These are phyloP conservation scores for Drosophila macrospina DNA, from an alignment of 2,888 invertebrate species.

Conservation along the genomic window DNA sequence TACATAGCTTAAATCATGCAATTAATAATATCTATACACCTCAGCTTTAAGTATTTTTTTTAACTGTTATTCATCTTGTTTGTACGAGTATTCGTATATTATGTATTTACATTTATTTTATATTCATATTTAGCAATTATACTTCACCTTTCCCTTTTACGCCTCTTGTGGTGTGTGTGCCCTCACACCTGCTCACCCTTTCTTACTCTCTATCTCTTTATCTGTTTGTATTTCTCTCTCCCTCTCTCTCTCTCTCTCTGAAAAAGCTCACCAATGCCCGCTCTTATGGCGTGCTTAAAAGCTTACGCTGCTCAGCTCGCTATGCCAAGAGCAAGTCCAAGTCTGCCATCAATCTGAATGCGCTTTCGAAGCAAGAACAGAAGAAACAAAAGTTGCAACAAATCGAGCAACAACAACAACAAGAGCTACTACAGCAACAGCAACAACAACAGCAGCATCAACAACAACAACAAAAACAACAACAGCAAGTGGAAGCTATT, in stretches of 20 bases:
- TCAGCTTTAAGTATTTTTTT: conserved; percentile 21
- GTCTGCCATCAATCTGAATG: conserved; percentile 71
- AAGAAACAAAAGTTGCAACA: conserved; percentile 49
- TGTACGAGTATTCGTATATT: conserved; percentile 11
- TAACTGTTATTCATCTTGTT: conserved; percentile 5
- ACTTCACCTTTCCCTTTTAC: too few species aligned
- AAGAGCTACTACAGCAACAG: conserved; percentile 13
- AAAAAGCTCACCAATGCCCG: conserved; percentile 71
- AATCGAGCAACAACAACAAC: conserved; percentile 23
- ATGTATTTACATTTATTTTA: conserved; percentile 1
- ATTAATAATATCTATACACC: conserved; percentile 34
- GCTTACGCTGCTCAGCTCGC: conserved; percentile 68
- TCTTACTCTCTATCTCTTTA: background rate
- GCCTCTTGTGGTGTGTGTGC: background rate
- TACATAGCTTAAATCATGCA: conserved; percentile 18
- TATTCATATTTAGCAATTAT: conserved; percentile 7
- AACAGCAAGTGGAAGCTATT: conserved; percentile 52
- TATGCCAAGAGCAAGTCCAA: conserved; percentile 70
- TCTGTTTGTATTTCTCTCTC: conserved; percentile 15
- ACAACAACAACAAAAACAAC: conserved; percentile 17
- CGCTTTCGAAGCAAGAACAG: conserved; percentile 63
- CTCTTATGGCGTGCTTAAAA: conserved; percentile 71
- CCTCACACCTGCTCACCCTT: background rate
- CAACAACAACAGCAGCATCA: conserved; percentile 14
- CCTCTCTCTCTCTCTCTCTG: background rate